These are phyloP conservation scores for Proisotoma minuta DNA, from an alignment of 2,888 invertebrate genomes.

Conservation along the genomic window DNA sequence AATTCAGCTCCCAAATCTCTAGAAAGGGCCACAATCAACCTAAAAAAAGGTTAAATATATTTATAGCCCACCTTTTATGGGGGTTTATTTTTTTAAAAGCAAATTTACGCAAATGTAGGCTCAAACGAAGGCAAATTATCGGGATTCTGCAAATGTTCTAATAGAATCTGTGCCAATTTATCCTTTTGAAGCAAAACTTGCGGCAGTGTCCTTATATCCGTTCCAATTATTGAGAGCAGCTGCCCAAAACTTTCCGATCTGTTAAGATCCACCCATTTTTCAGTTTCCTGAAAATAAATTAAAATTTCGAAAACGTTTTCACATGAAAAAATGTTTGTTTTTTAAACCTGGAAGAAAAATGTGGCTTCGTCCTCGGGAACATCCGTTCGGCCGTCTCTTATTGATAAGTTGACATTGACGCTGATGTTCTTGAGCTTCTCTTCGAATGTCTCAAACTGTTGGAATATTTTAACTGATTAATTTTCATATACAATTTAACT, in stretches of 20 bases:
- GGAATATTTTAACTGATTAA: constrained; percentile 37
- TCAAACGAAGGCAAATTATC: constrained; percentile 32
- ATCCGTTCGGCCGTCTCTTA: constrained; percentile 65
- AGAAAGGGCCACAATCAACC: constrained; percentile 76
- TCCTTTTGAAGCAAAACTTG: constrained; percentile 78
- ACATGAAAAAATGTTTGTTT: neutral
- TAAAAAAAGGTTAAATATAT: constrained; percentile 49
- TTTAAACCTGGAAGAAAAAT: constrained; percentile 60
- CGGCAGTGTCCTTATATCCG: constrained; percentile 69
- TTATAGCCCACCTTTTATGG: neutral
- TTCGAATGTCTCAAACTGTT: constrained; percentile 79
- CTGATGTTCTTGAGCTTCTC: constrained; percentile 81
- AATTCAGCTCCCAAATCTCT: constrained; percentile 85
- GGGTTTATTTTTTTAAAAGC: neutral
- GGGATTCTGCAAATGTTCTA: constrained; percentile 61
- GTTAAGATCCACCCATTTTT: constrained; percentile 86
- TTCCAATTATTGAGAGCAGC: constrained; percentile 69
- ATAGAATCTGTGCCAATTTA: constrained; percentile 65
- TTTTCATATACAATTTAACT: neutral
- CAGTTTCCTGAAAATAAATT: constrained; percentile 59
- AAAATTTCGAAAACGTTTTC: neutral
- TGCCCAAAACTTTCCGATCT: constrained; percentile 73
- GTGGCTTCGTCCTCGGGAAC: constrained; percentile 65
- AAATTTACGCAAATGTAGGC: constrained; percentile 37
- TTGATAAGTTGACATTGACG: constrained; percentile 78